phyloP scores from a whole-genome alignment of 2,888 invertebrate genomes.

The Trachelus troglodyta region DNA sequence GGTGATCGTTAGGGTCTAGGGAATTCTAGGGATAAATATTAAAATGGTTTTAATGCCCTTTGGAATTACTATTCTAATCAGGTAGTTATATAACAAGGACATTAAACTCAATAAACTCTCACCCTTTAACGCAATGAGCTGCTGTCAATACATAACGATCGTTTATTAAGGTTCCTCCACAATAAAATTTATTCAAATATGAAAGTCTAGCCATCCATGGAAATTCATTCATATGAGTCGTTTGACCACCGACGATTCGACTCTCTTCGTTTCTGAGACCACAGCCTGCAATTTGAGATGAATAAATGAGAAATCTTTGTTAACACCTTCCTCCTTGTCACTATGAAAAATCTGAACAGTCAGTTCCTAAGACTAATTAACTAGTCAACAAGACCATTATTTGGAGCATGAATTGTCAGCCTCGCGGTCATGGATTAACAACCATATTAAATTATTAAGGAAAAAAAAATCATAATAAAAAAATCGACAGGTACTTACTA shows the following conservation, averaged over 20 bases:
- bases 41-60: neutral
- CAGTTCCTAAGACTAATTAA: neutral
- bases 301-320: neutral
- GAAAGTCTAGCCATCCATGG: conserved; percentile 91
- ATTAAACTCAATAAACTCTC: conserved; percentile 38
- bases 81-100: neutral
- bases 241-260: conserved; percentile 85
- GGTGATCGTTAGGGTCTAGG: neutral
- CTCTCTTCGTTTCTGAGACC: conserved; percentile 85
- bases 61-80: neutral
- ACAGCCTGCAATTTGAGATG: conserved; percentile 72
- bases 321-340: conserved; percentile 5
- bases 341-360: neutral
- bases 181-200: conserved; percentile 90
- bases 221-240: conserved; percentile 82
- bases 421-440: neutral
- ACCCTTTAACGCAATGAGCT: conserved; percentile 93
- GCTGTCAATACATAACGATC: conserved; percentile 90
- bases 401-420: no score
- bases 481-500: conserved; percentile 69
- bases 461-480: neutral
- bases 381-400: neutral
- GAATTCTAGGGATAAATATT: neutral
- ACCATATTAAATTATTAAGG: neutral
- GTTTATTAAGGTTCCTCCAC: conserved; percentile 88